Evolutionary conservation across 37 sponge, comb jelly and placozoan genomes (phyloP), one percentile per base, ranked within the genome.

Genomic region (Crambe crambe): DNA sequence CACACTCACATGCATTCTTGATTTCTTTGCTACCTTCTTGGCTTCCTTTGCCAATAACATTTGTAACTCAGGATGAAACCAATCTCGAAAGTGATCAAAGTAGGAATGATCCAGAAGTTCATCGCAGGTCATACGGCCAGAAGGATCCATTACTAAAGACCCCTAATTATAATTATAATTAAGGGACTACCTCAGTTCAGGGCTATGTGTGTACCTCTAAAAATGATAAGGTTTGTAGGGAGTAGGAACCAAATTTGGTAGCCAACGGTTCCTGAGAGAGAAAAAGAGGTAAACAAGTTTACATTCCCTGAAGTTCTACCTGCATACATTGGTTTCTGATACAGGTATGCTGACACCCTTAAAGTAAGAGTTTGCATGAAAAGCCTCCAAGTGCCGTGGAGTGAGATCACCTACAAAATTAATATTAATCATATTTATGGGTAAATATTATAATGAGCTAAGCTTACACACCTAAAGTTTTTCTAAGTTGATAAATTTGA

Each of bases 11-110:
- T 85, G 74, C 42, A 86, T 80, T 59, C 83, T 66, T 23, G 89
- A 85, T 35, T 81, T 78, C 64, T 88, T 92, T 18, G 89, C 70
- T 44, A 93, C 76, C 56, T 85, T 93, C 87, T 78, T 93, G 9
- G 83, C 77, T n/a, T 93, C 94, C 72, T 79, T 82, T 6, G 84
- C 77, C 42, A 93, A 43, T 65, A 93, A 62, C 75, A 91, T 89
- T 73, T 95, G 91, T 40, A 97, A 74, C 44, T 97, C 95, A 29
- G 93, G 93, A 42, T 92, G 88, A 69, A 92, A 95, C 92, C 95
- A 89, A 18, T 97, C 98, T 72, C 98, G 61, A 67, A 97, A 97
- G 26, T 85, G 85, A 59, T 92, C 93, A 54, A 97, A 97, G 75
- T 87, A 92, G 22, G 89, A 82, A 70, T 97, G 98, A 35, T 97